Conservation (phyloP, 2,797 vertebrate species). For the Momotus momota region DNA sequence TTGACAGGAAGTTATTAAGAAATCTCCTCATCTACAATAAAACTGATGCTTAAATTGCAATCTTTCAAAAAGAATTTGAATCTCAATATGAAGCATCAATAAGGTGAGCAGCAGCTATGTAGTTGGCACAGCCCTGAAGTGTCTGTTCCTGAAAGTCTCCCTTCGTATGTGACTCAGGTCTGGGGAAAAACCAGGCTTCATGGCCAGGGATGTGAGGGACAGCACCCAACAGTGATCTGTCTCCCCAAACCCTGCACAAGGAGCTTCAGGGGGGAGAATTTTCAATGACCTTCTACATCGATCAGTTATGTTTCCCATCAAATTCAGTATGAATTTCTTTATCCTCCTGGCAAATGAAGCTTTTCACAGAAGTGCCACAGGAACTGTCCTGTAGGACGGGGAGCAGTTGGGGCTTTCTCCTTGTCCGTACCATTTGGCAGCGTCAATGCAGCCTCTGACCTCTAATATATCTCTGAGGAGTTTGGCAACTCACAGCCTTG, state of each 20-base stretch:
- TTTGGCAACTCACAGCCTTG: not conserved
- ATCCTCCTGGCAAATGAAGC: not conserved
- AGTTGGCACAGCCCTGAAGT: not conserved
- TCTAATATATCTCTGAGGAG: not conserved
- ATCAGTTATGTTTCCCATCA: not conserved
- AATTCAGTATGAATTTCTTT: not conserved
- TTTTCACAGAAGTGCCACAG: not conserved
- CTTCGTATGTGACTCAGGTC: not conserved
- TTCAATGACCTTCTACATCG: not conserved
- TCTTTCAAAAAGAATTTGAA: conserved; percentile 63
- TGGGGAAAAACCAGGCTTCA: not conserved
- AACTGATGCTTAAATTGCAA: conserved; percentile 56
- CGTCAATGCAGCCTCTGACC: not conserved
- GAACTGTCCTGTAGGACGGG: not conserved
- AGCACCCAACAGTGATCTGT: rapidly evolving
- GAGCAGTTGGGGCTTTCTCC: not conserved
- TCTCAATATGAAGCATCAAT: conserved; percentile 37
- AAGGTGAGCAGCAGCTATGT: not conserved
- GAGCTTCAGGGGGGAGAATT: not conserved
- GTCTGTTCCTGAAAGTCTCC: not conserved
- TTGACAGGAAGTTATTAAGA: conserved; percentile 62
- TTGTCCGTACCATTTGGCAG: not conserved
- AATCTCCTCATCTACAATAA: conserved; percentile 6
- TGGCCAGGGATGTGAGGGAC: not conserved
- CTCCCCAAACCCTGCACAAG: not conserved